phyloP scores from a whole-genome alignment of 2,113 vertebrate genomes.

The Paramisgurnus dabryanus region DNA sequence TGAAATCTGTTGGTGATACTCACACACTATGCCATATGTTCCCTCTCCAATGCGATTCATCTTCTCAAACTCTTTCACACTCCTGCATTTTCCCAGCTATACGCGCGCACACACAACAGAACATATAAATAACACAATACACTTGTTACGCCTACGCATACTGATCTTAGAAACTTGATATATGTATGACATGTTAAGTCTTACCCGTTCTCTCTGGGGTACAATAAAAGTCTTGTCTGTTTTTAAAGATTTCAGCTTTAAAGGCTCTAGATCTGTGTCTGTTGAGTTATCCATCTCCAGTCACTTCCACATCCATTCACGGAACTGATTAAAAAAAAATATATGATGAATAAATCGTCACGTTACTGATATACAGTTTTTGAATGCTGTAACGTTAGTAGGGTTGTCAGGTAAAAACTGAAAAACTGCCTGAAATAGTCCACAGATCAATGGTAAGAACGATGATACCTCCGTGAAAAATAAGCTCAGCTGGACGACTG shows the following conservation, averaged over 20 bases:
- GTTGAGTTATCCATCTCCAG: constrained; percentile 63
- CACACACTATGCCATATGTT: constrained; percentile 97
- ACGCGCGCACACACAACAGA: background rate
- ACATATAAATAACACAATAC: background rate
- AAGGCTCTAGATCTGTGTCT: constrained; percentile 68
- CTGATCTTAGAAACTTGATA: background rate
- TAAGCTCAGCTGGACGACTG: constrained; percentile 40
- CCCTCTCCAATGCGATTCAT: constrained; percentile 95
- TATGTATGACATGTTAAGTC: constrained; percentile 9
- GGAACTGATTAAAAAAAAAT: background rate
- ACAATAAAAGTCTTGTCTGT: constrained; percentile 71
- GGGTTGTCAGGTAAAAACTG: constrained; percentile 3
- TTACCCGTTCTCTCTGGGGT: constrained; percentile 73
- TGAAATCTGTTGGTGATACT: constrained; percentile 62
- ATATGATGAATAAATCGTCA: too few species aligned
- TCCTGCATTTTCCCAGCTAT: constrained; percentile 90
- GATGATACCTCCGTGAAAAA: constrained; percentile 16
- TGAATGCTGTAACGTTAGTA: background rate
- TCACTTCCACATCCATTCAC: background rate
- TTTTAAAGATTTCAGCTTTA: constrained; percentile 74
- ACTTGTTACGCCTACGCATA: too few species aligned
- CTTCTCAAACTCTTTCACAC: constrained; percentile 94
- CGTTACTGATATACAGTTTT: too few species aligned
- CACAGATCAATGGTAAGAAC: background rate
- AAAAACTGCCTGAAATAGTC: too few species aligned